These are phyloP conservation scores for Oxyruncus cristatus DNA, from an alignment of 2,113 vertebrate genomes.

Conservation along the genomic window DNA sequence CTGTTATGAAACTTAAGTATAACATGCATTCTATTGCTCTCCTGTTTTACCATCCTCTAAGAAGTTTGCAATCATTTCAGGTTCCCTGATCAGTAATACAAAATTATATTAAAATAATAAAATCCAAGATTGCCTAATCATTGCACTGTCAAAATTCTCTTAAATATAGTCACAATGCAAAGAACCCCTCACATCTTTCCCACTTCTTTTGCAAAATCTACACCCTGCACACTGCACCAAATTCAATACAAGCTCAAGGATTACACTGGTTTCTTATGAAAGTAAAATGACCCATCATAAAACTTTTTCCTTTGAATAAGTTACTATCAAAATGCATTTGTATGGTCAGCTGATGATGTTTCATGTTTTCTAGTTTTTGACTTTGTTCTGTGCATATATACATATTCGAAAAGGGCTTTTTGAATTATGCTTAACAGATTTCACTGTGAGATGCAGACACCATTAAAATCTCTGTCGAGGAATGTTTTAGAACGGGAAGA, in stretches of 20 bases:
- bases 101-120: not conserved
- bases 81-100: not conserved
- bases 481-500: not conserved
- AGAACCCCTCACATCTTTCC: not conserved
- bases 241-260: not conserved
- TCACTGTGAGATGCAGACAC: not conserved
- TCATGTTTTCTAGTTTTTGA: not conserved
- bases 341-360: not conserved
- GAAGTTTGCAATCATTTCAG: not conserved
- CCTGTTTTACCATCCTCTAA: rapidly evolving
- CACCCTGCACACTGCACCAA: not conserved
- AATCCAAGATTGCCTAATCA: not conserved
- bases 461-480: not conserved
- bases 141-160: not conserved
- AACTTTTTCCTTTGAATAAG: not conserved
- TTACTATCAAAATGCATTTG: not conserved
- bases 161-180: not conserved
- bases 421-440: not conserved
- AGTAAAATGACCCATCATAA: not conserved
- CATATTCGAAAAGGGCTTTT: not conserved
- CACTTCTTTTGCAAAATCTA: not conserved
- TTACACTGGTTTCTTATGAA: not conserved
- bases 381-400: not conserved
- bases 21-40: not conserved
- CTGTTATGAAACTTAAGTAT: not conserved